Percentiles rank a stretch among this genome's conserved stretches.
Conservation (phyloP, 2,113 vertebrate species). For the western clawed frog (Xenopus tropicalis) region UCB_Xtro_10.0 CM004445.2:81092501-81093000, state of each 20-base stretch:
- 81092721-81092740: conserved; percentile 4
- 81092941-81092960: conserved; percentile 45
- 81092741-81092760: not conserved
- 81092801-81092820: conserved; percentile 12
- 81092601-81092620: conserved; percentile 5
- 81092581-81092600: conserved; percentile 9
- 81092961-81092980: conserved; percentile 29
- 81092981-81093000: not conserved
- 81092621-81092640: conserved; percentile 3
- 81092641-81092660: conserved; percentile 3
- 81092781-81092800: conserved; percentile 13
- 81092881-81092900: not conserved
- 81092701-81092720: conserved; percentile 6
- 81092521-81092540: conserved; percentile 1
- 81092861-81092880: conserved; percentile 15
- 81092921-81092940: conserved; percentile 34
- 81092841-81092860: conserved; percentile 11
- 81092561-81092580: too few relatives aligned
- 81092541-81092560: conserved; percentile 1
- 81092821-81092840: conserved; percentile 11
- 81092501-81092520: not conserved
- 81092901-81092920: conserved; percentile 32
- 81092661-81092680: not conserved
- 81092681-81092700: not conserved
- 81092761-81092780: not conserved